Evolutionary conservation across 2,888 invertebrate genomes (phyloP), one percentile per base, ranked within the genome.

Genomic region (Metellina segmentata): DNA sequence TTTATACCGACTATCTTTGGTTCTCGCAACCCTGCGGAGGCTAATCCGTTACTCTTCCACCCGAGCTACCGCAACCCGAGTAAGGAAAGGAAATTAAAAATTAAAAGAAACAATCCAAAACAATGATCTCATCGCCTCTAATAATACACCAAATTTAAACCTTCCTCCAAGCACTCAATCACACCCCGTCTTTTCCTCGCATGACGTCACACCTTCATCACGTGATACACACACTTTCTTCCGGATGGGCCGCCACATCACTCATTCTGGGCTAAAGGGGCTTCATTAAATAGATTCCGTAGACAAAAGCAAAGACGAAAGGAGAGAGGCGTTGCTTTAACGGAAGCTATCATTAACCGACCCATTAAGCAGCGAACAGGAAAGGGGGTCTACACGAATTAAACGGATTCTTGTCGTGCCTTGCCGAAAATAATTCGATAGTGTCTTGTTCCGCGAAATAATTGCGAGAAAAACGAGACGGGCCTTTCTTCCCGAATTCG

Each of bases 301-400:
- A 4, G 61, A 52, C 16, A 79, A 78, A 53, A 52, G 53, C 81
- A 81, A 82, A 82, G 72, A 53, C 49, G 13, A 61, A n/a, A 61
- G 61, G 75, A 48, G 53, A 16, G 74, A 85, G 75, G 85, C 85
- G 85, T 74, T 61, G 85, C 20, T 85, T 53, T 61, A 75, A 53
- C 85, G 85, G 85, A 75, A 85, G 85, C 85, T 61, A 48, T 74
- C 74, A 75, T 85, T 82, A 82, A 70, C 19, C 16, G 34, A 53
- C 20, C 34, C 75, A 72, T 75, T 74, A 74, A 13, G 19, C 20
- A n/a, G 51, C 13, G 52, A 34, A 51, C 75, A 34, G 48, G n/a
- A 75, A 75, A 49, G 51, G 20, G n/a, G 51, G 78, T 19, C n/a
- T n/a, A 4, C n/a, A n/a, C n/a, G 20, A 34, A 79, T 79, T 61